phyloP scores from a whole-genome alignment of 2,113 vertebrate genomes.

The Progne subis region DNA sequence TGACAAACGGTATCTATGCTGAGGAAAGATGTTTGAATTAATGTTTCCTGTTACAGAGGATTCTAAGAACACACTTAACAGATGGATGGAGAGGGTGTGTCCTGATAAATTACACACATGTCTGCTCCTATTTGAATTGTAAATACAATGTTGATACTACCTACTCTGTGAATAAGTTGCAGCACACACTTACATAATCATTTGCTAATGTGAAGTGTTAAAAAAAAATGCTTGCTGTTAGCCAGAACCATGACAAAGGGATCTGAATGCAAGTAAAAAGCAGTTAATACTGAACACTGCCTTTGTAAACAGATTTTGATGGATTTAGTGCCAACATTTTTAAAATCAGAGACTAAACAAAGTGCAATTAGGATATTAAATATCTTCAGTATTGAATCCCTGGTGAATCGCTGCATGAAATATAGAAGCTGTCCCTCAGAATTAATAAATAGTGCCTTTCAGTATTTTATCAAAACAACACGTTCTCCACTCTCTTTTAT shows the following conservation, averaged over 20 bases:
- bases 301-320: slow-evolving; percentile 22
- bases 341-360: neutral
- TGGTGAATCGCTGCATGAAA: neutral
- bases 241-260: neutral
- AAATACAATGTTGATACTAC: slow-evolving; percentile 32
- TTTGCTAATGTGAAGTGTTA: neutral
- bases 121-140: slow-evolving; percentile 17
- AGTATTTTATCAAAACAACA: neutral
- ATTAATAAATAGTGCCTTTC: neutral
- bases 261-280: neutral
- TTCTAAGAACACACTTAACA: neutral
- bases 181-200: slow-evolving; percentile 6
- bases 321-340: neutral
- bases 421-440: neutral
- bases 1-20: neutral
- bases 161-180: neutral
- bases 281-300: neutral
- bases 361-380: slow-evolving; percentile 2
- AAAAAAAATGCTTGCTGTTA: slow-evolving; percentile 2
- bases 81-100: neutral
- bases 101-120: neutral
- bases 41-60: neutral
- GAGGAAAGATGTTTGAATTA: neutral
- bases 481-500: neutral
- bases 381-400: neutral